These are phyloP conservation scores for Toxostoma redivivum DNA, from an alignment of 2,113 vertebrate genomes.

Conservation along the genomic window DNA sequence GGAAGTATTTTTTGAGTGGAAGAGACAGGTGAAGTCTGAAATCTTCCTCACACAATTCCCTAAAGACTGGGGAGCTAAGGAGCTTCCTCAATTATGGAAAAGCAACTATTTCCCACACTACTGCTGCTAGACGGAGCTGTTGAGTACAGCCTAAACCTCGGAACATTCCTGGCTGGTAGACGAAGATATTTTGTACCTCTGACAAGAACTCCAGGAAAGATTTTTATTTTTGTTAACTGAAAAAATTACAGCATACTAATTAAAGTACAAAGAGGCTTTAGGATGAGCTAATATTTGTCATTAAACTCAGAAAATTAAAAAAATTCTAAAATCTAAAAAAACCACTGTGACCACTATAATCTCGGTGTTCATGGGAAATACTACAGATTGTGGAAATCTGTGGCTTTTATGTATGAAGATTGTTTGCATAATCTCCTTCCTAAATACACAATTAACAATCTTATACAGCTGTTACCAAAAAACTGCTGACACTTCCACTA, in stretches of 20 bases:
- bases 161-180: not conserved
- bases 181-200: not conserved
- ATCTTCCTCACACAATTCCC: not conserved
- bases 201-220: not conserved
- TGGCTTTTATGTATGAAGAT: fast-evolving
- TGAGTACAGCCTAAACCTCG: not conserved
- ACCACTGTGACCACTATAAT: not conserved
- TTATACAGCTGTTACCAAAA: not conserved
- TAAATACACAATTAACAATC: not conserved
- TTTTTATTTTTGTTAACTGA: not conserved
- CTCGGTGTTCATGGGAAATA: not conserved
- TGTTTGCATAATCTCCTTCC: not conserved
- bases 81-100: not conserved
- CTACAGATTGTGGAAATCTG: fast-evolving
- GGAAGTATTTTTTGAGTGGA: not conserved
- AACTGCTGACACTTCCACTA: not conserved
- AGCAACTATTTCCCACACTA: not conserved
- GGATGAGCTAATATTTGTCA: not conserved
- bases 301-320: not conserved
- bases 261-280: not conserved
- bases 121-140: not conserved
- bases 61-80: not conserved
- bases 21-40: not conserved
- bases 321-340: not conserved
- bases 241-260: not conserved